Evolutionary conservation across 1,140 invertebrate species (phyloP).

Genomic region (Ips typographus): DNA sequence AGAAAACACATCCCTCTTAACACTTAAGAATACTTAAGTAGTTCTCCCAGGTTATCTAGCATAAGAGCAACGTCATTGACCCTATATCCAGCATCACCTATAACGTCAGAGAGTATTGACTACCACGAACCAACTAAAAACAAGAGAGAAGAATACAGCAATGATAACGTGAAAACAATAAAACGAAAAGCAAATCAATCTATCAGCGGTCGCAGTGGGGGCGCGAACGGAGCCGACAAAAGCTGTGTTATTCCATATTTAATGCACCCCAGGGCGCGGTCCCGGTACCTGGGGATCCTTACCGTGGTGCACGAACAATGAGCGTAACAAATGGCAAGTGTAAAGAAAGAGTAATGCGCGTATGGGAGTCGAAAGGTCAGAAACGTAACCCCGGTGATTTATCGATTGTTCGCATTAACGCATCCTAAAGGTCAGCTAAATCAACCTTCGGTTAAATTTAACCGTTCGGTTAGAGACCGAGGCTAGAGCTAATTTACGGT

Average conservation of each 20-base stretch:
- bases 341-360: constrained; percentile 29
- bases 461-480: no score
- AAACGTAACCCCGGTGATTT: constrained; percentile 5
- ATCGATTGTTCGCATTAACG: not conserved
- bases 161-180: constrained; percentile 25
- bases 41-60: no score
- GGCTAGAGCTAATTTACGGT: no score
- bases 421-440: no score
- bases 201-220: constrained; percentile 42
- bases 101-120: no score
- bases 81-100: no score
- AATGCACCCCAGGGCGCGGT: constrained; percentile 39
- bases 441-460: no score
- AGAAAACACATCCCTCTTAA: no score
- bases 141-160: no score
- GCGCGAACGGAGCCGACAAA: constrained; percentile 42
- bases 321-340: constrained; percentile 32
- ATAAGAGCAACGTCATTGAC: no score
- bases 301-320: constrained; percentile 23
- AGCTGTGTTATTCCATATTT: constrained; percentile 47
- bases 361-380: constrained; percentile 8
- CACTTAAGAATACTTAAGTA: no score
- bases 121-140: no score
- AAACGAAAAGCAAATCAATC: constrained; percentile 47
- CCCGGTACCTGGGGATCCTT: constrained; percentile 30